phyloP scores from a whole-genome alignment of 2,888 invertebrate species.

The Hydraecia micacea region DNA sequence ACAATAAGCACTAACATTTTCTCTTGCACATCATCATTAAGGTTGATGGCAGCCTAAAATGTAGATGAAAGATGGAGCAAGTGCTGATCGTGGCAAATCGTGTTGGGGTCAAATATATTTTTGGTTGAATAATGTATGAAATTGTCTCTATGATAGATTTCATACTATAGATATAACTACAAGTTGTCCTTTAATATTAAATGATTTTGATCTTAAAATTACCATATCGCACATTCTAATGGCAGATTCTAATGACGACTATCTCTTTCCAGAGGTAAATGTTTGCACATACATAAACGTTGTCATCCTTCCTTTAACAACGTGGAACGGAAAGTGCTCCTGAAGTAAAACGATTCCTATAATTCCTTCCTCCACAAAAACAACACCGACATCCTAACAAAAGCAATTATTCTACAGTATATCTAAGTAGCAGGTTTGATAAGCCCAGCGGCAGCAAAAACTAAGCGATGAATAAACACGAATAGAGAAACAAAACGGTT shows the following conservation, averaged over 20 bases:
- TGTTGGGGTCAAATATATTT: background rate
- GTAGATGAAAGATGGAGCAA: slow-evolving; percentile 33
- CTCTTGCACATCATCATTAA: slow-evolving; percentile 65
- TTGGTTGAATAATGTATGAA: background rate
- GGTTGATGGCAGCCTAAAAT: slow-evolving; percentile 59
- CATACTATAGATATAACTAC: background rate
- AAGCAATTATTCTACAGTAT: slow-evolving; percentile 52
- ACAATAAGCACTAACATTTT: slow-evolving; percentile 64
- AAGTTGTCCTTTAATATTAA: background rate
- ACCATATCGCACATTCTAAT: too few relatives aligned
- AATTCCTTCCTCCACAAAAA: slow-evolving; percentile 13
- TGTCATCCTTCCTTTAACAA: background rate
- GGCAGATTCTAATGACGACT: background rate
- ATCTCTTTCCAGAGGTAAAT: background rate
- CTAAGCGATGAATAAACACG: slow-evolving; percentile 62
- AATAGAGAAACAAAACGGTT: slow-evolving; percentile 61
- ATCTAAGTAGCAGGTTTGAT: slow-evolving; percentile 57
- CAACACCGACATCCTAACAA: slow-evolving; percentile 17
- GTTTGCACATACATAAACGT: background rate
- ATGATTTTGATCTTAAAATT: background rate
- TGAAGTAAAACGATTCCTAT: background rate
- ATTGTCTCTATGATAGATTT: background rate
- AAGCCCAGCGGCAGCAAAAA: slow-evolving; percentile 53
- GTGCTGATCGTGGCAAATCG: background rate
- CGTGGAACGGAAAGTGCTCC: background rate